A percentile compares a stretch with the other conserved stretches of the same genome.
Conservation (phyloP, 2,797 vertebrate genomes). For the Myotis pilosus region DNA sequence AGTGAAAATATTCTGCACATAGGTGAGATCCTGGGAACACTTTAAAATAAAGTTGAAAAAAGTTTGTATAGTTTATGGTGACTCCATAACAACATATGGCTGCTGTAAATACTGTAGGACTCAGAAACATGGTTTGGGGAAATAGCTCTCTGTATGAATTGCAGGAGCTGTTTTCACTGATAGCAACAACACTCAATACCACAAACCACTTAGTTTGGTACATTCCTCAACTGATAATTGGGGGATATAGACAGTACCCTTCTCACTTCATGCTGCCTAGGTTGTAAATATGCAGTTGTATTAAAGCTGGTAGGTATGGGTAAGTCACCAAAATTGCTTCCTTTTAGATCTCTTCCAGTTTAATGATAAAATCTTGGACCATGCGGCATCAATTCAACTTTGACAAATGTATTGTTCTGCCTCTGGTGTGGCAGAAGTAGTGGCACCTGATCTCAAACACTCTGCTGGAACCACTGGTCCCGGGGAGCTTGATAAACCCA, state of each 20-base stretch:
- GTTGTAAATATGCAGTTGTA: background rate
- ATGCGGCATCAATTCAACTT: background rate
- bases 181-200: background rate
- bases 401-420: background rate
- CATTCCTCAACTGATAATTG: background rate
- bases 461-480: background rate
- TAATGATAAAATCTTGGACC: background rate
- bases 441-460: background rate
- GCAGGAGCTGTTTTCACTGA: background rate
- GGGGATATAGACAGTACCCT: fast-evolving
- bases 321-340: background rate
- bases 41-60: background rate
- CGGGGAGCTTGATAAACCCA: background rate
- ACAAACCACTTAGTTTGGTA: background rate
- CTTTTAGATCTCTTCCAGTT: background rate
- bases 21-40: background rate
- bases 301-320: background rate
- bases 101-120: background rate
- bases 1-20: background rate
- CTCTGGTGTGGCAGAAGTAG: background rate
- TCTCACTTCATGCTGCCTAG: background rate
- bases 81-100: background rate
- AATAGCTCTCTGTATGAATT: background rate
- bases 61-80: background rate
- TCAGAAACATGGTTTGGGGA: background rate